Evolutionary conservation across 2,113 vertebrate species (phyloP).

Genomic region (Zingel zingel): DNA sequence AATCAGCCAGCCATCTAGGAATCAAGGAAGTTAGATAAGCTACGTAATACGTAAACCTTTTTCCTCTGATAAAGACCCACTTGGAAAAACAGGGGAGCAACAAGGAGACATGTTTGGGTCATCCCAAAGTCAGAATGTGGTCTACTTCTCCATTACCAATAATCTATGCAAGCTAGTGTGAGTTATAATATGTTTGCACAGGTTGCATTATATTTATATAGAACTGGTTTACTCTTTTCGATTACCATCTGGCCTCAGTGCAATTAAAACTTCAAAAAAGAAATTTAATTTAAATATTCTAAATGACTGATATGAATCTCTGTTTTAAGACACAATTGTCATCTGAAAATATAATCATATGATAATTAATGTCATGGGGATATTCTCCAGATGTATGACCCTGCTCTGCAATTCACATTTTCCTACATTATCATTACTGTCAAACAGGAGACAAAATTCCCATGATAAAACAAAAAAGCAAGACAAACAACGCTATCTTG

Average conservation of each 20-base stretch:
- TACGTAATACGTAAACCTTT: background rate
- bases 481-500: background rate
- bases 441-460: slow-evolving; percentile 21
- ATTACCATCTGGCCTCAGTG: background rate
- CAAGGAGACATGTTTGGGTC: background rate
- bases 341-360: background rate
- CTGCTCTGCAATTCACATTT: background rate
- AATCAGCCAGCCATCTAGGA: slow-evolving; percentile 36
- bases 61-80: slow-evolving; percentile 11
- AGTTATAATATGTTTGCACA: background rate
- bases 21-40: slow-evolving; percentile 47
- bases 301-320: background rate
- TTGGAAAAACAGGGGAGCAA: slow-evolving; percentile 8
- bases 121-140: background rate
- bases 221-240: too few species aligned
- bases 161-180: background rate
- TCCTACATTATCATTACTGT: background rate
- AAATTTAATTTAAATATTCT: background rate
- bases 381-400: background rate
- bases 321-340: background rate
- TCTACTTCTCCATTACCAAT: background rate
- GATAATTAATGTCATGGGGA: background rate
- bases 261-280: background rate
- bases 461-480: background rate
- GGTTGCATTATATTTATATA: background rate